These are phyloP conservation scores for Trypoxylon attenuatum DNA, from an alignment of 2,888 invertebrate species.

Conservation along the genomic window DNA sequence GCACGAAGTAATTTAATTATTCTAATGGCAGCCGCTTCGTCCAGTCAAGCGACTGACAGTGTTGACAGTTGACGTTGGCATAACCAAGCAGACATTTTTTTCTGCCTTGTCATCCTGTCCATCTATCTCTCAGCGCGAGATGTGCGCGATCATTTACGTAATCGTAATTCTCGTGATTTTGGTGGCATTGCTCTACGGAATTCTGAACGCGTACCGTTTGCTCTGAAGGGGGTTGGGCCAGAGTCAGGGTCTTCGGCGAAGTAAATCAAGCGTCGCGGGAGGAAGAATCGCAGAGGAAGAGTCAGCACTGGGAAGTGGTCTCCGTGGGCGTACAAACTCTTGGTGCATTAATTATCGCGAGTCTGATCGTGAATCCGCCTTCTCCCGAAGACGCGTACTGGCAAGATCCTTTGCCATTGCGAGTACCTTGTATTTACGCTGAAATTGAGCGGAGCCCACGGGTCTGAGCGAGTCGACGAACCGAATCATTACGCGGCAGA, in stretches of 20 bases:
- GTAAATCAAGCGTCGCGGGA: not conserved
- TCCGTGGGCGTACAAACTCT: slow-evolving; percentile 23
- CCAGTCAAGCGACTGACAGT: not conserved
- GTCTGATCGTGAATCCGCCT: too few species aligned
- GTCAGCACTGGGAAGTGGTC: not conserved
- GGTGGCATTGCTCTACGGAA: slow-evolving; percentile 41
- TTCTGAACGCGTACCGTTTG: slow-evolving; percentile 31
- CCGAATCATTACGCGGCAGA: too few species aligned
- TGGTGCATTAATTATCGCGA: slow-evolving; percentile 14
- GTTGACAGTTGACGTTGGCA: not conserved
- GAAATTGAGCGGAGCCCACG: too few species aligned
- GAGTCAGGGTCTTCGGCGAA: not conserved
- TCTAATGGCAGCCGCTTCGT: not conserved
- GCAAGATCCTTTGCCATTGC: too few species aligned
- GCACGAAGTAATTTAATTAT: not conserved
- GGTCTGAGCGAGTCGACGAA: too few species aligned
- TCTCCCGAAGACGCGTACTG: too few species aligned
- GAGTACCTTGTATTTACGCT: too few species aligned
- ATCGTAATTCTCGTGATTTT: slow-evolving; percentile 39
- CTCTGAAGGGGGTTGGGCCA: slow-evolving; percentile 18
- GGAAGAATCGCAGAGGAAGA: not conserved
- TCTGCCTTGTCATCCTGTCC: too few species aligned
- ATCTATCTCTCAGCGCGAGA: slow-evolving; percentile 16
- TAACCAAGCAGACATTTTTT: slow-evolving; percentile 1
- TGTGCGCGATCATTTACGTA: slow-evolving; percentile 54